Evolutionary conservation across 2,797 vertebrate species (phyloP).

Genomic region (Pyrocephalus nanus): DNA sequence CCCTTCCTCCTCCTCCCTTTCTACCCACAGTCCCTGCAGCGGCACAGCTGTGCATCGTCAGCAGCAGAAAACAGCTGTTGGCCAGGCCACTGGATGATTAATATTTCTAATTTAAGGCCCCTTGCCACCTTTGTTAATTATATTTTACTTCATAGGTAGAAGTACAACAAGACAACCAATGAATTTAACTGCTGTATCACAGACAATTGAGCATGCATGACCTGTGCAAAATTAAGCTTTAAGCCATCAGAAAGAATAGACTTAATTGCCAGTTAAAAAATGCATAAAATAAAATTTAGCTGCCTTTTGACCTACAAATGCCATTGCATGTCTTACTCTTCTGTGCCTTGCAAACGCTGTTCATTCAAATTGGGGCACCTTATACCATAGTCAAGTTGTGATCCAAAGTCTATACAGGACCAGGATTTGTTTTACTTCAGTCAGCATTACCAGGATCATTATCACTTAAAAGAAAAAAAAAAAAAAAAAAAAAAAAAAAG

Average conservation of each 20-base stretch:
- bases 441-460: background rate
- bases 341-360: background rate
- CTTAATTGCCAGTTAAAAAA: background rate
- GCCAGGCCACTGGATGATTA: background rate
- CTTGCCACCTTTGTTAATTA: background rate
- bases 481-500: background rate
- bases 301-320: background rate
- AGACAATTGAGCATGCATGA: background rate
- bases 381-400: background rate
- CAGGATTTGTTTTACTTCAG: background rate
- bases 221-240: background rate
- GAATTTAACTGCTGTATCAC: background rate
- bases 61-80: background rate
- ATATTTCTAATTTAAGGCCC: background rate
- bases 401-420: background rate
- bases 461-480: background rate
- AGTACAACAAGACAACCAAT: background rate
- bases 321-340: background rate
- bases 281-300: background rate
- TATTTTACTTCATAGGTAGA: background rate
- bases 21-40: accelerated
- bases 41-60: background rate
- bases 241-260: background rate
- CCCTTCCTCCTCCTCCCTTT: background rate
- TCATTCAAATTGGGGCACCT: background rate